A percentile compares a stretch with the other conserved stretches of the same genome.
Evolutionary conservation across 2,888 invertebrate species (phyloP).

Genomic region (Tenthredo scrophulariae): DNA sequence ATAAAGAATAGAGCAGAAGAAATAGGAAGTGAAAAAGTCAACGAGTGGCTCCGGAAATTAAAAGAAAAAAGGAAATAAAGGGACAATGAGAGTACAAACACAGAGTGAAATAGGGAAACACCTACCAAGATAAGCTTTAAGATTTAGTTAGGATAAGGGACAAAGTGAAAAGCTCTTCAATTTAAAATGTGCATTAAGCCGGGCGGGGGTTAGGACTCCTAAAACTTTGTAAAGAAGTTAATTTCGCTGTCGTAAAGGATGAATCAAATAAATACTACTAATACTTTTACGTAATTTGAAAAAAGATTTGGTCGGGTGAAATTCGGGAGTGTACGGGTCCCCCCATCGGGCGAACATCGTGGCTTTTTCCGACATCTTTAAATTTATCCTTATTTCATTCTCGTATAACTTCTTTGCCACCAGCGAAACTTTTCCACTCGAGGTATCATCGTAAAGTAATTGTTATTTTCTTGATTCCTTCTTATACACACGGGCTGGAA

Average conservation of each 20-base stretch:
- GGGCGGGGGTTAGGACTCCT: too few species aligned
- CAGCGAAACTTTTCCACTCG: slow-evolving; percentile 33
- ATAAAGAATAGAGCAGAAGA: background rate
- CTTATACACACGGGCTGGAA: background rate
- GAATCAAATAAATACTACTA: background rate
- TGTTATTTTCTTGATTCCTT: slow-evolving; percentile 33
- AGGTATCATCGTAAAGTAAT: slow-evolving; percentile 32
- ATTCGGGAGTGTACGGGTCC: background rate
- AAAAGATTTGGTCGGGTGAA: background rate
- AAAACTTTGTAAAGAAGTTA: background rate
- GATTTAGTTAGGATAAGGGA: background rate
- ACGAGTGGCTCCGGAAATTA: slow-evolving; percentile 4
- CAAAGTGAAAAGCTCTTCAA: background rate
- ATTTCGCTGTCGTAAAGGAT: slow-evolving; percentile 4
- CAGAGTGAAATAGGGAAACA: slow-evolving; percentile 4
- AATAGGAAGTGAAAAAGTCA: background rate
- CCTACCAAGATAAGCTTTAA: background rate
- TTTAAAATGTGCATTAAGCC: background rate
- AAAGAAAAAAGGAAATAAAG: background rate
- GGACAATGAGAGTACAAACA: background rate
- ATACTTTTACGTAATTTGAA: background rate
- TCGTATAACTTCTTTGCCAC: slow-evolving; percentile 24
- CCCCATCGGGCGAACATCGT: background rate
- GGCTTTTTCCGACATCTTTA: slow-evolving; percentile 4
- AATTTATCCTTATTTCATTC: slow-evolving; percentile 30